Evolutionary conservation across 2,888 invertebrate species (phyloP), one percentile per base, ranked within the genome.

Genomic region (Siphlonurus alternatus): DNA sequence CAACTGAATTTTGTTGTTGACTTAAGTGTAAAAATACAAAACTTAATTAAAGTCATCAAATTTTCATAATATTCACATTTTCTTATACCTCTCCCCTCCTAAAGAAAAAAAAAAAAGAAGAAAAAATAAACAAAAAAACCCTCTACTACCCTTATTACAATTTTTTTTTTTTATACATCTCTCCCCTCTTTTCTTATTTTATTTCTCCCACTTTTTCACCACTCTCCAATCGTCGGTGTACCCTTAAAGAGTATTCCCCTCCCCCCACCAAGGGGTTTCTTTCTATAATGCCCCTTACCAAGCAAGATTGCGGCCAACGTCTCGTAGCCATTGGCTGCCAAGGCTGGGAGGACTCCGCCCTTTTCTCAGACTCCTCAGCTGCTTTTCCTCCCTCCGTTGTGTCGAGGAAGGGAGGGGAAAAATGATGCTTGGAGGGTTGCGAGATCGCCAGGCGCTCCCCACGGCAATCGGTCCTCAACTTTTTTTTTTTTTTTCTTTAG

Each of bases 321-420:
- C 56, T 56, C 56, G n/a, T 56, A 56, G 56, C 56, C 56, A 56
- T 56, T 56, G 56, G 56, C 56, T 56, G 22, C n/a, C 7, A 56
- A 51, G n/a, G 10, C n/a, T 51, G 53, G 10, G n/a, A 51, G n/a
- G 22, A 56, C 56, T 56, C 56, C 56, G 56, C 56, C 56, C 56
- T 56, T 56, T 38, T 38, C 38, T 38, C 38, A 38, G 38, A 38
- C 15, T 38, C n/a, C n/a, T n/a, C n/a, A n/a, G n/a, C n/a, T n/a
- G n/a, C n/a, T n/a, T n/a, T n/a, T n/a, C 15, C 38, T 5, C 38
- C 38, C 38, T 38, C 38, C 38, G 38, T 38, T 5, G n/a, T 10
- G 15, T 5, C 7, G 38, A 38, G 38, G 38, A 38, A 38, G 38
- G 15, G 38, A 38, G 38, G 38, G 38, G 38, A 38, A 38, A 15